phyloP scores from a whole-genome alignment of 2,797 vertebrate species.

The Pristis pectinata region DNA sequence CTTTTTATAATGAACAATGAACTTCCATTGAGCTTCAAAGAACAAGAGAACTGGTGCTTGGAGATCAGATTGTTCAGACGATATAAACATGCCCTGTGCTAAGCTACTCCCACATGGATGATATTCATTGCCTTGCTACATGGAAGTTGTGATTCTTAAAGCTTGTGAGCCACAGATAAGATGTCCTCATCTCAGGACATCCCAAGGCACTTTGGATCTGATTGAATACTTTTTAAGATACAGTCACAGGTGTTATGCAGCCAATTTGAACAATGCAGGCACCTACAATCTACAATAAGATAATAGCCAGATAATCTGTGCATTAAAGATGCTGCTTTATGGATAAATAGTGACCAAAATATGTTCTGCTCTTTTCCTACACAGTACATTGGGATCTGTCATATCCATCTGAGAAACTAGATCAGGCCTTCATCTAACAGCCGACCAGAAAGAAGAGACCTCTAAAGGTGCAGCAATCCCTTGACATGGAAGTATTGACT shows the following conservation, averaged over 20 bases:
- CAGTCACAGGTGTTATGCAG: too few relatives aligned
- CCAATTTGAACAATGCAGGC: background rate
- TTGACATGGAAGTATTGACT: background rate
- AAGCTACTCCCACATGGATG: too few relatives aligned
- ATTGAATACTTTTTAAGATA: background rate
- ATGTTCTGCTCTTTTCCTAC: background rate
- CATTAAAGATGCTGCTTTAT: background rate
- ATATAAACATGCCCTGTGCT: background rate
- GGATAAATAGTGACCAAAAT: background rate
- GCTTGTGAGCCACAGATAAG: background rate
- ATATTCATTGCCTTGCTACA: too few relatives aligned
- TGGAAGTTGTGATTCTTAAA: background rate
- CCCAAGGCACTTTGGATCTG: background rate
- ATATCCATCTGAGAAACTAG: background rate
- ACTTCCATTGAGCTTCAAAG: background rate
- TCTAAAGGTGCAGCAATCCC: background rate
- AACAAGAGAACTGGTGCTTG: background rate
- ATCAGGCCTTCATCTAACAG: background rate
- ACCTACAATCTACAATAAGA: background rate
- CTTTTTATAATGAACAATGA: background rate
- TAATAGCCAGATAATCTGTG: background rate
- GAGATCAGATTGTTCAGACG: background rate
- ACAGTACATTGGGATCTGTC: background rate
- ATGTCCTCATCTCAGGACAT: background rate
- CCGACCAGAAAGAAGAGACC: background rate